These are phyloP conservation scores for Syritta pipiens DNA, from an alignment of 2,888 invertebrate species.

Conservation along the genomic window DNA sequence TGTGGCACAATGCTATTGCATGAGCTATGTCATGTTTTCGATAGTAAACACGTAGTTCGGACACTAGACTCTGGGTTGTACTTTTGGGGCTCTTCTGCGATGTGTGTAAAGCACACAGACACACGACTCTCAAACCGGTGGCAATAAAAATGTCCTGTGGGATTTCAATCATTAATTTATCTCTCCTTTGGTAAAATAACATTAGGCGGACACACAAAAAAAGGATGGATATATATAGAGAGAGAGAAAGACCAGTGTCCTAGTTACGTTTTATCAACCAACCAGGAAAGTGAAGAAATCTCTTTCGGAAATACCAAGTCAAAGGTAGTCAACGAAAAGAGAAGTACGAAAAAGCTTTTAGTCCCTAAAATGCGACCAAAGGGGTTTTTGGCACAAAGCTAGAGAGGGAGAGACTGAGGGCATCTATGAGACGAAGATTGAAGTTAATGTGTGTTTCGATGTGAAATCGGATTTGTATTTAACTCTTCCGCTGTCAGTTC, in stretches of 20 bases:
- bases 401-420: background rate
- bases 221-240: background rate
- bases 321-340: constrained; percentile 25
- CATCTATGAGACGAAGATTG: background rate
- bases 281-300: constrained; percentile 9
- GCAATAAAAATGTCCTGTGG: constrained; percentile 69
- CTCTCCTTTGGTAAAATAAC: constrained; percentile 52
- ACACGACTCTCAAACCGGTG: constrained; percentile 50
- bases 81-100: constrained; percentile 22
- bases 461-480: constrained; percentile 57
- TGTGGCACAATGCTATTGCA: constrained; percentile 57
- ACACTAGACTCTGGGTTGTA: constrained; percentile 37
- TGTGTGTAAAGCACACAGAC: constrained; percentile 39
- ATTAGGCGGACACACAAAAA: constrained; percentile 17
- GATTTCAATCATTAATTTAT: constrained; percentile 69
- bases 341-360: constrained; percentile 60
- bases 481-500: constrained; percentile 42
- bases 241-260: background rate
- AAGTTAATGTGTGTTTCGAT: constrained; percentile 50
- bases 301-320: constrained; percentile 24
- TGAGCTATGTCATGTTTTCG: constrained; percentile 63
- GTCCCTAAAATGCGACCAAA: constrained; percentile 50
- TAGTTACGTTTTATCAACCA: too few species aligned
- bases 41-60: constrained; percentile 65
- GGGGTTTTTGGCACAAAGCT: constrained; percentile 24